Conservation (phyloP, 2,113 vertebrate species). For the Cynoglossus semilaevis region DNA sequence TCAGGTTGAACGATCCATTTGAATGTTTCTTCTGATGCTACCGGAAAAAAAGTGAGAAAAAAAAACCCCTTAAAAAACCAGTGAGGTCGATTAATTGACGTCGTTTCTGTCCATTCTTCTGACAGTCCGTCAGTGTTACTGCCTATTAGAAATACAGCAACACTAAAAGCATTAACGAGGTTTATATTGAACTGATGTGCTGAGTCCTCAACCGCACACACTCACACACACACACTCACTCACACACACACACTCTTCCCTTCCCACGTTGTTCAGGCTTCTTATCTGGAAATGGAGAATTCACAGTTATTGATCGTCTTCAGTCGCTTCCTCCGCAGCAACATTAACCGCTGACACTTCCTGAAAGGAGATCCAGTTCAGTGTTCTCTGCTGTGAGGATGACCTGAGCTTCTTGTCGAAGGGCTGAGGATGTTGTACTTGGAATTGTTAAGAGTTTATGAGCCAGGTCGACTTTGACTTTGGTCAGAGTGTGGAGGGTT, state of each 20-base stretch:
- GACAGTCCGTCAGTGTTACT: conserved; percentile 37
- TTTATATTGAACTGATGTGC: conserved; percentile 50
- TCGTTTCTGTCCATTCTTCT: conserved; percentile 7
- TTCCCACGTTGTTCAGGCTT: conserved; percentile 14
- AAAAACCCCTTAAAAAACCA: conserved; percentile 3
- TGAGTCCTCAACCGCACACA: neutral
- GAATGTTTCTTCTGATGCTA: conserved; percentile 4
- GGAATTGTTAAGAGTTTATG: too few species aligned
- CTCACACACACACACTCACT: conserved; percentile 2
- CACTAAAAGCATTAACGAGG: conserved; percentile 53
- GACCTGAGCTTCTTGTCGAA: neutral
- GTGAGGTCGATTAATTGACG: conserved; percentile 21
- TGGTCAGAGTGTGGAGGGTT: conserved; percentile 62
- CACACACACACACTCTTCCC: conserved; percentile 1
- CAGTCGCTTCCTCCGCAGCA: conserved; percentile 18
- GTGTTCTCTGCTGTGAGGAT: neutral
- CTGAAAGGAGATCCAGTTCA: conserved; percentile 1
- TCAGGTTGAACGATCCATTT: conserved; percentile 3
- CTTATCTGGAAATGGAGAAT: conserved; percentile 40
- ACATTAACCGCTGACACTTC: neutral
- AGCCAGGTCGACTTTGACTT: too few species aligned
- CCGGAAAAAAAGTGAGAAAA: conserved; percentile 11
- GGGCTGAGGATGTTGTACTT: neutral
- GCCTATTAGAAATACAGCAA: conserved; percentile 56
- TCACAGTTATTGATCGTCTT: conserved; percentile 26